Evolutionary conservation across 1,140 invertebrate genomes (phyloP).

Genomic region (Panonychus citri): DNA sequence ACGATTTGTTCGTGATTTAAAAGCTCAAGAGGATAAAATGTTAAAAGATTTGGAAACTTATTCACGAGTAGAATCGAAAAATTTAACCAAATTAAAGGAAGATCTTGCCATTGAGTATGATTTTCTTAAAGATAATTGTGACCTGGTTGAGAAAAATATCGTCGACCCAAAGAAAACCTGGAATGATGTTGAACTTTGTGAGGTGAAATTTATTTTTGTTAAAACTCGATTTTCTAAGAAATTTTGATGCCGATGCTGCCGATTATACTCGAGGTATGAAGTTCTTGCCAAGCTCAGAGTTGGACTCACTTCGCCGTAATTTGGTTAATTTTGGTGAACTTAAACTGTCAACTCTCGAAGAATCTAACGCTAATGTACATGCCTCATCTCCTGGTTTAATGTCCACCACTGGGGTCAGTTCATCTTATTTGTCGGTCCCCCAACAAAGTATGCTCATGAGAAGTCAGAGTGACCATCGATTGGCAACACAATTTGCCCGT

Average conservation of each 20-base stretch:
- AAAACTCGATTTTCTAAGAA: constrained; percentile 76
- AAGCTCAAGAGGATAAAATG: constrained; percentile 67
- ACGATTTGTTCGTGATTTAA: constrained; percentile 52
- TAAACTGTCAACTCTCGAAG: constrained; percentile 32
- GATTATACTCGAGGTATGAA: constrained; percentile 62
- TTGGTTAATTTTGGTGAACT: constrained; percentile 64
- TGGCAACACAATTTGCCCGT: constrained; percentile 49
- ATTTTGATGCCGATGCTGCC: constrained; percentile 64
- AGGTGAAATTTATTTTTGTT: constrained; percentile 78
- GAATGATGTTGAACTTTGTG: constrained; percentile 37
- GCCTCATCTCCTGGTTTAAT: neutral
- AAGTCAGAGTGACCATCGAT: constrained; percentile 72
- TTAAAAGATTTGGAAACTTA: constrained; percentile 71
- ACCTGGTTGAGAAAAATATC: constrained; percentile 78
- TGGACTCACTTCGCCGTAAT: constrained; percentile 61
- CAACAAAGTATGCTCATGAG: constrained; percentile 38
- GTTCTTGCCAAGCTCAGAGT: constrained; percentile 62
- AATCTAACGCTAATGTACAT: neutral
- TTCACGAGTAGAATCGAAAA: constrained; percentile 50
- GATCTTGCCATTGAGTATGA: constrained; percentile 73
- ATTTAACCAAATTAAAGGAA: constrained; percentile 61
- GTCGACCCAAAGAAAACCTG: constrained; percentile 28
- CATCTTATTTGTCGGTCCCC: constrained; percentile 8
- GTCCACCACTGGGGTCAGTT: neutral
- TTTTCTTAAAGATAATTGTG: constrained; percentile 82